These are phyloP conservation scores for Acleris laterana DNA, from an alignment of 2,888 invertebrate species.

Conservation along the genomic window DNA sequence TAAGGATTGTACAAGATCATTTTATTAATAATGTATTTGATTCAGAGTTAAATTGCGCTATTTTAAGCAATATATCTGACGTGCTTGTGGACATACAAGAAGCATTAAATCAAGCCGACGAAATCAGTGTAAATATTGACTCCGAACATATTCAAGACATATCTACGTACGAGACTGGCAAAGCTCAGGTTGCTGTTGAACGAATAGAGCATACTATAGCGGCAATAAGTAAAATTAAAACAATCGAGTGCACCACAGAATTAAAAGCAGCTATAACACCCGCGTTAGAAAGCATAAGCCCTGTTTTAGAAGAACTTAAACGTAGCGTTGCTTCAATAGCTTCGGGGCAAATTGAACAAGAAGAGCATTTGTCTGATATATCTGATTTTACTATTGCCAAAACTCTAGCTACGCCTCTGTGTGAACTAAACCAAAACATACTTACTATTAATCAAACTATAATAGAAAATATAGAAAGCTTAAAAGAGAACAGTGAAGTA, in stretches of 20 bases:
- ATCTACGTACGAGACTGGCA: slow-evolving; percentile 45
- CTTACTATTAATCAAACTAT: slow-evolving; percentile 63
- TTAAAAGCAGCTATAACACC: slow-evolving; percentile 51
- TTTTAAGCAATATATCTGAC: slow-evolving; percentile 62
- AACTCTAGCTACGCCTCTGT: slow-evolving; percentile 66
- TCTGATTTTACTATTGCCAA: slow-evolving; percentile 70
- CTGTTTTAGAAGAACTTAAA: slow-evolving; percentile 70
- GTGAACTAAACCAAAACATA: slow-evolving; percentile 67
- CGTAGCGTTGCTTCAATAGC: slow-evolving; percentile 61
- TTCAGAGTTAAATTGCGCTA: slow-evolving; percentile 61
- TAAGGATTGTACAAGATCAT: slow-evolving; percentile 64
- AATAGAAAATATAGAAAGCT: slow-evolving; percentile 61
- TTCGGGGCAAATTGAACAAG: slow-evolving; percentile 42
- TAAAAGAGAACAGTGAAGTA: slow-evolving; percentile 58
- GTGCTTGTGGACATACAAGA: slow-evolving; percentile 62
- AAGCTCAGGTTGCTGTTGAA: slow-evolving; percentile 60
- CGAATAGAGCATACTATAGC: slow-evolving; percentile 69
- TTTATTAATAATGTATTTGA: slow-evolving; percentile 64
- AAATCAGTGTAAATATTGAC: slow-evolving; percentile 57
- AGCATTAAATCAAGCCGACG: slow-evolving; percentile 63
- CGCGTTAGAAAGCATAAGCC: slow-evolving; percentile 61
- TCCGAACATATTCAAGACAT: slow-evolving; percentile 63
- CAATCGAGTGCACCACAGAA: slow-evolving; percentile 56
- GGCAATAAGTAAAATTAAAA: slow-evolving; percentile 60
- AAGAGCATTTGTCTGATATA: slow-evolving; percentile 59